phyloP scores from a whole-genome alignment of 2,888 invertebrate genomes.

The Thera obeliscata region DNA sequence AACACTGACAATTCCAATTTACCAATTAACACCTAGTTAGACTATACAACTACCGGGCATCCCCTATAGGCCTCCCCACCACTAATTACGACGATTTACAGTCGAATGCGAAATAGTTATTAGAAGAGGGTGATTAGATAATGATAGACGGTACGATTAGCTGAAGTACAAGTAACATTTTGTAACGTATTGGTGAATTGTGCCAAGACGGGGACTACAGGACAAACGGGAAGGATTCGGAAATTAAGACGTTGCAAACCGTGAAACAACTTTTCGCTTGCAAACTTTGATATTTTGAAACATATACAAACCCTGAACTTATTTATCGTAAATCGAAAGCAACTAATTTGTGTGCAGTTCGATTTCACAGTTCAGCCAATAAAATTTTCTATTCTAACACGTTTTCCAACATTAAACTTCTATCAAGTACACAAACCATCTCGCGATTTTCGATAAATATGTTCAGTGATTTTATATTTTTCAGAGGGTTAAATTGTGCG shows the following conservation, averaged over 20 bases:
- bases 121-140: slow-evolving; percentile 8
- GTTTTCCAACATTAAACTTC: no score
- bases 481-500: no score
- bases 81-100: slow-evolving; percentile 12
- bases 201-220: not conserved
- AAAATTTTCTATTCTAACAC: no score
- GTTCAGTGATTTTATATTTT: no score
- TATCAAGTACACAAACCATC: no score
- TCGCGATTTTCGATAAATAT: no score
- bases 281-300: no score
- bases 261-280: no score
- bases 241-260: not conserved
- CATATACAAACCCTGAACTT: no score
- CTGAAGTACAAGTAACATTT: not conserved
- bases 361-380: no score
- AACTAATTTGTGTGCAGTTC: no score
- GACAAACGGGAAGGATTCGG: slow-evolving; percentile 8
- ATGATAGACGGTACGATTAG: slow-evolving; percentile 4
- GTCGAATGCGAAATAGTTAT: slow-evolving; percentile 4
- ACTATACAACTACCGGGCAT: not conserved
- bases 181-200: not conserved
- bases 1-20: slow-evolving; percentile 13
- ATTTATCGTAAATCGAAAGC: no score
- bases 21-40: slow-evolving; percentile 11
- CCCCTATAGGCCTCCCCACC: not conserved